Percentiles rank a stretch among this genome's conserved stretches.
These are phyloP conservation scores for Bombyx mandarina DNA, from an alignment of 1,140 invertebrate species.

Conservation along the genomic window DNA sequence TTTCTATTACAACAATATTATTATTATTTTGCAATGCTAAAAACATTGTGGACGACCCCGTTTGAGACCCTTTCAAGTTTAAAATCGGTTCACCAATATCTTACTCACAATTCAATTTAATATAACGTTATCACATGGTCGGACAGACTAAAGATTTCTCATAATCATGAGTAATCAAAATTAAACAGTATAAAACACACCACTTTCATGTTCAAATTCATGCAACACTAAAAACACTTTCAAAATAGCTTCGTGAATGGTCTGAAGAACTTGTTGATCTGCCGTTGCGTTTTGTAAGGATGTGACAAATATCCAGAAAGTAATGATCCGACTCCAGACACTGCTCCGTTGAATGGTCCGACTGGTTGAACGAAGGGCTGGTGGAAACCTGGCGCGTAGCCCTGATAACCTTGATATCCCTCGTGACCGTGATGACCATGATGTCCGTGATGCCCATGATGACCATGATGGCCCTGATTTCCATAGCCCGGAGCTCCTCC, in stretches of 20 bases:
- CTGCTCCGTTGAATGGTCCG: conserved; percentile 31
- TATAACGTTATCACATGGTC: too few relatives aligned
- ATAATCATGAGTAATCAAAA: too few relatives aligned
- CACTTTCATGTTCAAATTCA: too few relatives aligned
- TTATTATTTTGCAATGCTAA: too few relatives aligned
- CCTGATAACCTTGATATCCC: neutral
- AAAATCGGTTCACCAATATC: too few relatives aligned
- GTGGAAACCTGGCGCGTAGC: conserved; percentile 1
- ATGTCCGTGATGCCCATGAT: neutral
- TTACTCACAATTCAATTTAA: too few relatives aligned
- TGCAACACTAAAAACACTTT: neutral
- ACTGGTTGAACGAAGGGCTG: conserved; percentile 6
- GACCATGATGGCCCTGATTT: conserved; percentile 1
- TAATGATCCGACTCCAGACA: conserved; percentile 36
- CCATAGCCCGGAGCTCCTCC: conserved; percentile 7
- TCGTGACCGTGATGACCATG: conserved; percentile 1
- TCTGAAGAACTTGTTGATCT: conserved; percentile 35
- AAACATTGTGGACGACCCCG: too few relatives aligned
- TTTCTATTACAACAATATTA: too few relatives aligned
- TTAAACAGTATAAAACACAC: too few relatives aligned
- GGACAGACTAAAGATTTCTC: too few relatives aligned
- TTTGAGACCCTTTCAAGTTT: too few relatives aligned
- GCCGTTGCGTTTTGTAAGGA: conserved; percentile 36
- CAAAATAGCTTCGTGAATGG: conserved; percentile 46
- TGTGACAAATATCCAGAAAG: conserved; percentile 37